Evolutionary conservation across 2,888 invertebrate genomes (phyloP).

Genomic region (Protodeltote pygarga): DNA sequence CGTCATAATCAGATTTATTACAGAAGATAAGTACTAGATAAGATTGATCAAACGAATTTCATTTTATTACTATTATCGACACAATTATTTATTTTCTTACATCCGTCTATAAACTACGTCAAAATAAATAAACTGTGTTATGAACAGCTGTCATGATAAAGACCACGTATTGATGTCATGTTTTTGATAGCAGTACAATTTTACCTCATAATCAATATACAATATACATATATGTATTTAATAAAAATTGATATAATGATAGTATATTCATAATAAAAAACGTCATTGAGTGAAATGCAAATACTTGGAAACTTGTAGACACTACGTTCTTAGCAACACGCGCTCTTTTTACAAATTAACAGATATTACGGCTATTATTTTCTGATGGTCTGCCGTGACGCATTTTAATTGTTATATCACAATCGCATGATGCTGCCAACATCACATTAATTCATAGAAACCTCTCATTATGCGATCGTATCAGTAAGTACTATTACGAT

Average conservation of each 20-base stretch:
- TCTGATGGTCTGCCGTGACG: conserved; percentile 19
- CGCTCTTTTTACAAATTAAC: too few species aligned
- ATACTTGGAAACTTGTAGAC: too few species aligned
- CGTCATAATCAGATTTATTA: too few species aligned
- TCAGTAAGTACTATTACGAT: conserved; percentile 11
- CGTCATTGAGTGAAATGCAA: too few species aligned
- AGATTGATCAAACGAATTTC: conserved; percentile 13
- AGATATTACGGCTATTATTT: conserved; percentile 9
- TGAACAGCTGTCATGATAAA: conserved; percentile 9
- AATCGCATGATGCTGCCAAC: conserved; percentile 32
- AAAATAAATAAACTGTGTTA: conserved; percentile 18
- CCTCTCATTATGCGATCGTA: conserved; percentile 32
- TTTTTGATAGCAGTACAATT: neutral
- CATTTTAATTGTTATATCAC: conserved; percentile 29
- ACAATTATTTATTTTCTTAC: conserved; percentile 5
- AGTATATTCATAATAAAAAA: neutral
- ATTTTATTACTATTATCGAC: conserved; percentile 9
- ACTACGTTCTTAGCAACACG: too few species aligned
- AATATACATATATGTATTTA: too few species aligned
- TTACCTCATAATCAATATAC: neutral
- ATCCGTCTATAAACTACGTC: conserved; percentile 4
- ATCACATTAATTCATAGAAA: conserved; percentile 31
- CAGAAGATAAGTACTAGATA: too few species aligned
- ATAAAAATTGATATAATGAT: conserved; percentile 7
- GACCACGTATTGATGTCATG: conserved; percentile 13